A percentile compares a stretch with the other conserved stretches of the same genome.
phyloP scores from a whole-genome alignment of 23 tunicate genomes.

The Phallusia fumigata region DNA sequence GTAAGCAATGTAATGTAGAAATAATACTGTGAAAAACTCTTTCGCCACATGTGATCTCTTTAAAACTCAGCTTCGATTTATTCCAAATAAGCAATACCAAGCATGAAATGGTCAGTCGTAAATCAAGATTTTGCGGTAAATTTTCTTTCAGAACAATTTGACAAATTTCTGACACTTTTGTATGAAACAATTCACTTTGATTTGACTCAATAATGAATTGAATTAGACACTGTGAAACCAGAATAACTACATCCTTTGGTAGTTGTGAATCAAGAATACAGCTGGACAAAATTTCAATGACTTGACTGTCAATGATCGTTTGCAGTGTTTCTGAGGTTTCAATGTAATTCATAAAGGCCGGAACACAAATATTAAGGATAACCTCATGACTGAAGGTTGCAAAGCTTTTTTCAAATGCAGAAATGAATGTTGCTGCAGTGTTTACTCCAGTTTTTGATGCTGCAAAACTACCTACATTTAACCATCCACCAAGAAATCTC shows the following conservation, averaged over 20 bases:
- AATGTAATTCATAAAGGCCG: slow-evolving; percentile 53
- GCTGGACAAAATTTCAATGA: slow-evolving; percentile 8
- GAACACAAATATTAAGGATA: slow-evolving; percentile 34
- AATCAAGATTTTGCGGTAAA: neutral
- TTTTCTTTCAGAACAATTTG: neutral
- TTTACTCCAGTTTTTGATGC: slow-evolving; percentile 38
- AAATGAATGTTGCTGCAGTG: slow-evolving; percentile 1
- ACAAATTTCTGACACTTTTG: slow-evolving; percentile 4
- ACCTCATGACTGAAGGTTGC: neutral
- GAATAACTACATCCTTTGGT: neutral
- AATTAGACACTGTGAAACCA: slow-evolving; percentile 37
- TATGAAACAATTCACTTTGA: neutral
- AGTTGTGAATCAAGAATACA: neutral
- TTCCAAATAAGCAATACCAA: slow-evolving; percentile 42
- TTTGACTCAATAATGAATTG: slow-evolving; percentile 13
- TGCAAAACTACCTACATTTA: slow-evolving; percentile 50
- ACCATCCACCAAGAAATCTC: slow-evolving; percentile 51
- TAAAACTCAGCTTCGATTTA: neutral
- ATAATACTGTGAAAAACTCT: slow-evolving; percentile 31
- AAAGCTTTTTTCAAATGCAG: slow-evolving; percentile 8
- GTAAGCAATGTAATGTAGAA: slow-evolving; percentile 19
- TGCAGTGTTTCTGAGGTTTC: slow-evolving; percentile 13
- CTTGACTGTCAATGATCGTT: neutral
- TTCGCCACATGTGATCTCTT: neutral
- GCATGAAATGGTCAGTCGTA: neutral